phyloP scores from a whole-genome alignment of 1,140 invertebrate genomes.

The Kradibia gibbosae region DNA sequence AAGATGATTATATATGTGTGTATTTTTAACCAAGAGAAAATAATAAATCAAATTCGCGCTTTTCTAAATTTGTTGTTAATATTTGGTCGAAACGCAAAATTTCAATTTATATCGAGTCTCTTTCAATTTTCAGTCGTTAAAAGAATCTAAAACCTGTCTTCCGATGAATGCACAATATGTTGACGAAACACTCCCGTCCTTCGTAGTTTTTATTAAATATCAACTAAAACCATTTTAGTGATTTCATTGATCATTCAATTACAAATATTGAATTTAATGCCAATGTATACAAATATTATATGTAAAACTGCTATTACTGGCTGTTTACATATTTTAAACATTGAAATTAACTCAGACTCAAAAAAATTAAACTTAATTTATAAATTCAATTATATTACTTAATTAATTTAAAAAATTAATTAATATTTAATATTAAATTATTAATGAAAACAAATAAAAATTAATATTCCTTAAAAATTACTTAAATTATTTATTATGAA shows the following conservation, averaged over 20 bases:
- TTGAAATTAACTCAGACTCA: neutral
- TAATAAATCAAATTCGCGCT: neutral
- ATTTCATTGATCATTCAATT: no score
- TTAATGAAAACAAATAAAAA: no score
- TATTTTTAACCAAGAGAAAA: neutral
- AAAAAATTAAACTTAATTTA: no score
- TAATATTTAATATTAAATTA: no score
- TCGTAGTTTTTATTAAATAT: neutral
- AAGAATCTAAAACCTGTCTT: neutral
- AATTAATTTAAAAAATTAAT: no score
- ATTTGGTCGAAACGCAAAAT: neutral
- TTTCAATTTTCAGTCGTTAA: neutral
- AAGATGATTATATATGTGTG: neutral
- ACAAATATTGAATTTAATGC: neutral
- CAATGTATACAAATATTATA: neutral
- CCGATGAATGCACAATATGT: neutral
- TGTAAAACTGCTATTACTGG: neutral
- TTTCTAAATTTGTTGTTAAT: neutral
- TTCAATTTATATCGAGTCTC: neutral
- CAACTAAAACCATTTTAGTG: neutral
- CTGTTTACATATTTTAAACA: no score
- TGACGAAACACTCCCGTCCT: neutral
- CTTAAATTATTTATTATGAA: no score
- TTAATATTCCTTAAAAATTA: no score
- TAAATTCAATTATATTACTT: no score